Percentiles rank a stretch among this genome's conserved stretches.
These are phyloP conservation scores for Sturnus vulgaris DNA, from an alignment of 2,113 vertebrate genomes.

Conservation along the genomic window DNA sequence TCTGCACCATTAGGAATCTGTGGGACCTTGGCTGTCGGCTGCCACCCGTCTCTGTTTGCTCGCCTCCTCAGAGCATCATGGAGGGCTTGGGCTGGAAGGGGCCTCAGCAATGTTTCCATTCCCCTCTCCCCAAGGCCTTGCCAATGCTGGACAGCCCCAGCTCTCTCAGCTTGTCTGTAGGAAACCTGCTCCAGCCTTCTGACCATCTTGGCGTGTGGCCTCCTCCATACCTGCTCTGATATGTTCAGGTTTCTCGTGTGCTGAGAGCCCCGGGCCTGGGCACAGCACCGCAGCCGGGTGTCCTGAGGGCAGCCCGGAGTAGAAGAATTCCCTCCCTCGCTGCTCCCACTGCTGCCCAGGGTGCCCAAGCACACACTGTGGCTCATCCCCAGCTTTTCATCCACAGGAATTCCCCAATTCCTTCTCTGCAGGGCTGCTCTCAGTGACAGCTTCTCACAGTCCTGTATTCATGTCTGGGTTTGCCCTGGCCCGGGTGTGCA, in stretches of 20 bases:
- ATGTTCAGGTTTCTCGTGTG: background rate
- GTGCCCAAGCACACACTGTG: no score
- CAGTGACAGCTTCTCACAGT: background rate
- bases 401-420: background rate
- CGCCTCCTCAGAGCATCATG: background rate
- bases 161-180: background rate
- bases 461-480: background rate
- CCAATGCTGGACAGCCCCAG: background rate
- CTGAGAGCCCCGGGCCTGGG: background rate
- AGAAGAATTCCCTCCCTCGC: background rate
- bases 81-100: background rate
- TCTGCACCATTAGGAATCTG: background rate
- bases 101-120: accelerated
- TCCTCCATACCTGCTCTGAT: background rate
- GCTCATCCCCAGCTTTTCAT: background rate
- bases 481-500: background rate
- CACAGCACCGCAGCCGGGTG: background rate
- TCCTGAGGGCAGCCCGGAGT: background rate
- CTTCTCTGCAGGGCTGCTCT: background rate
- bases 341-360: background rate
- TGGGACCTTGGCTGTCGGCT: background rate
- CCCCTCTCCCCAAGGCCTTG: background rate
- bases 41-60: background rate
- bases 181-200: background rate
- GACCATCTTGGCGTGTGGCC: background rate